Conservation (phyloP, 2,113 vertebrate genomes). For the Ginglymostoma cirratum region DNA sequence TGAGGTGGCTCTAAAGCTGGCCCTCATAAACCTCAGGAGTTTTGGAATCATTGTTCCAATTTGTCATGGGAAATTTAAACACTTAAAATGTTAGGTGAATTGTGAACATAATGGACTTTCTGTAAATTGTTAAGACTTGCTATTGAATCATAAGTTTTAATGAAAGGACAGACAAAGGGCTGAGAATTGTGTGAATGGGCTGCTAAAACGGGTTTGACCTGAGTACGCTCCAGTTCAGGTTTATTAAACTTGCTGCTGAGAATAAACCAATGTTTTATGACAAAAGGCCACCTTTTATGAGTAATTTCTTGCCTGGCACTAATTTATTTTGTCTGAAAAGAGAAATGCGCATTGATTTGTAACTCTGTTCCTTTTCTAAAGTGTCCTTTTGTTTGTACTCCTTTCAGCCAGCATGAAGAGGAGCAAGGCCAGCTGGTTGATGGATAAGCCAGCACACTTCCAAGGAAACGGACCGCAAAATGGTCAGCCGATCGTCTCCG, state of each 20-base stretch:
- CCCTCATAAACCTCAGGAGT: no score
- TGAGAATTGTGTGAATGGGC: not conserved
- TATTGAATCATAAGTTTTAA: not conserved
- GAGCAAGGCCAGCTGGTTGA: not conserved
- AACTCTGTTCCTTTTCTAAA: not conserved
- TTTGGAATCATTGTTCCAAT: no score
- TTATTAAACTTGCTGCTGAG: not conserved
- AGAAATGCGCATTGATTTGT: no score
- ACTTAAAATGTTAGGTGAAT: not conserved
- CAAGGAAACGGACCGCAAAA: slow-evolving; percentile 38
- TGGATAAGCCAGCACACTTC: slow-evolving; percentile 38
- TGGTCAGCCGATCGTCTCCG: slow-evolving; percentile 53
- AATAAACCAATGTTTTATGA: not conserved
- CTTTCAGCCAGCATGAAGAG: slow-evolving; percentile 55
- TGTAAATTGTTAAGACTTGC: not conserved
- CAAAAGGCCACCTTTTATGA: not conserved
- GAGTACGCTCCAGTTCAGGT: no score
- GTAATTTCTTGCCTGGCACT: not conserved
- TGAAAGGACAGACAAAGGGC: not conserved
- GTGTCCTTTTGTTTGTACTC: not conserved
- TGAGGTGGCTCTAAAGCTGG: not conserved
- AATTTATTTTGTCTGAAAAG: not conserved
- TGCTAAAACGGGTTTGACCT: not conserved
- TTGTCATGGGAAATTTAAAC: not conserved
- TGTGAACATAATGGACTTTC: not conserved